Base-by-base conservation (phyloP, 2,113 vertebrate genomes). In the Tragelaphus imberbis region DNA sequence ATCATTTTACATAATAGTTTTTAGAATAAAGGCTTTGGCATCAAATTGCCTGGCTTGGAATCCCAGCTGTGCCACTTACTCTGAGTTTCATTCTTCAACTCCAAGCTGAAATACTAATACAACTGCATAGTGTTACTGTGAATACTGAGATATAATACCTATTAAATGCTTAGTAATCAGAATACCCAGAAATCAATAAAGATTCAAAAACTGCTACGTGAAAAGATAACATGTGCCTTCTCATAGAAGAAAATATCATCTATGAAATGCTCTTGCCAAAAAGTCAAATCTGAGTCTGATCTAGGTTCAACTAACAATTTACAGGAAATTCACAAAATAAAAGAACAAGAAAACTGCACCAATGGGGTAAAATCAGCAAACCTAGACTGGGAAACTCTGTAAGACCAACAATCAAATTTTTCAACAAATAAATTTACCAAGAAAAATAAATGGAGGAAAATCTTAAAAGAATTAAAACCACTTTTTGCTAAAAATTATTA, bases 11-110 rank as follows among this genome's bases (percentile, higher is more conserved):
- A 82, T 13, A 82, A 36, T 33, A 56, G 6, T 65, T 88, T 91
- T 59, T 75, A 93, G 55, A 95, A 93, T 80, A 95, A 95, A 65
- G 19, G 25, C 47, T 95, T 56, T 68, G 58, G 63, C n/a, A 85
- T 77, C 63, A 65, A 93, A 63, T 23, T 49, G 27, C 30, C 30
- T 61, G n/a, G 77, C 84, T 49, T 77, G 12, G 16, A 49, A 86
- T 63, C 13, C 28, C 61, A 15, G 61, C 61, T 63, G 61, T 63
- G 61, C 61, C 49, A 79, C n/a, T 47, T 84, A 88, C 23, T 80
- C 40, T 81, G 19, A 47, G 28, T 25, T 61, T 92, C 33, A 49
- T 80, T 89, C 58, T 17, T 80, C 80, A 90, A 47, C 63, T 33
- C 33, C 19, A 84, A 82, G 53, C 47, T 90, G 16, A 90, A 96